phyloP scores from a whole-genome alignment of 1,140 invertebrate species.

The Sminthurinus signatus region DNA sequence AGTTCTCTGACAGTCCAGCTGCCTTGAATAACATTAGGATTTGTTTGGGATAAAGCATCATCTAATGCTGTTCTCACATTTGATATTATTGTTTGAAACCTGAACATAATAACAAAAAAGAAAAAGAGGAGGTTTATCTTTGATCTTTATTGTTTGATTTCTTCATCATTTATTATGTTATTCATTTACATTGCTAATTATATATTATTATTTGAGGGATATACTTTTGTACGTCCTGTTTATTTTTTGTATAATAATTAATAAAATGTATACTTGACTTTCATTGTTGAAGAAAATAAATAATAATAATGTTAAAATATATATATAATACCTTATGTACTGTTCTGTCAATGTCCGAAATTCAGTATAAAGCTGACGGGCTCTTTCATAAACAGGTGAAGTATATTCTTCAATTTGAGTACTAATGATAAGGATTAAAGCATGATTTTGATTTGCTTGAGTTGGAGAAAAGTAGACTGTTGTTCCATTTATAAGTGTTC shows the following conservation, averaged over 20 bases:
- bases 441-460: background rate
- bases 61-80: background rate
- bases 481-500: constrained; percentile 8
- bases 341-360: background rate
- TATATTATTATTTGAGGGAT: too few species aligned
- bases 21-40: constrained; percentile 17
- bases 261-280: too few species aligned
- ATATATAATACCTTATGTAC: constrained; percentile 2
- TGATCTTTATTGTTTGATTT: too few species aligned
- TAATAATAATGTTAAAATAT: too few species aligned
- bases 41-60: background rate
- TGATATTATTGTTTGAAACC: too few species aligned
- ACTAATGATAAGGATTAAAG: constrained; percentile 3
- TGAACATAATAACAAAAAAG: too few species aligned
- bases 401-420: constrained; percentile 6
- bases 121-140: too few species aligned
- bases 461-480: constrained; percentile 11
- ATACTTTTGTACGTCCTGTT: too few species aligned
- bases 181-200: too few species aligned
- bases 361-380: constrained; percentile 2
- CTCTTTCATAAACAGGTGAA: constrained; percentile 19
- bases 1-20: constrained; percentile 16
- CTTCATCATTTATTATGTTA: too few species aligned
- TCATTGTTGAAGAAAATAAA: too few species aligned
- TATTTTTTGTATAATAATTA: too few species aligned